phyloP scores from a whole-genome alignment of 1,140 invertebrate genomes.

The Periplaneta americana region DNA sequence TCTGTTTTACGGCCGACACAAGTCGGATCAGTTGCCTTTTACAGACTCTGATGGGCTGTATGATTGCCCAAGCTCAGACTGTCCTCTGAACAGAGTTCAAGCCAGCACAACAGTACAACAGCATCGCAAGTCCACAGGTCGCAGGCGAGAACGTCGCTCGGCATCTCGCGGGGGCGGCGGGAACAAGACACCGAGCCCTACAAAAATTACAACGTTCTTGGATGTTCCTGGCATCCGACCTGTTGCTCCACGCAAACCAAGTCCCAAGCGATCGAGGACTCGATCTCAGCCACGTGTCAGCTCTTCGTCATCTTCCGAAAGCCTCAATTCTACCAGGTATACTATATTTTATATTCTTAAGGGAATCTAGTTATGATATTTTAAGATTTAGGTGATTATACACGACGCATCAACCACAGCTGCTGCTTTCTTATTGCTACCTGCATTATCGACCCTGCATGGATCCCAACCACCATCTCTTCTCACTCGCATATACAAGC shows the following conservation, averaged over 20 bases:
- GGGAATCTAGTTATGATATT: too few species aligned
- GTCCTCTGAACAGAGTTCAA: constrained; percentile 25
- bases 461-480: too few species aligned
- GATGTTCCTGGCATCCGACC: constrained; percentile 27
- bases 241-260: constrained; percentile 23
- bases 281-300: constrained; percentile 20
- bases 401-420: too few species aligned
- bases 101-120: neutral
- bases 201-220: constrained; percentile 17
- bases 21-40: constrained; percentile 52
- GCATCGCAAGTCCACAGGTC: constrained; percentile 20
- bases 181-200: constrained; percentile 19
- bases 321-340: constrained; percentile 27
- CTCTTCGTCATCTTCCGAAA: constrained; percentile 32
- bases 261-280: constrained; percentile 26
- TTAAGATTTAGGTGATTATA: too few species aligned
- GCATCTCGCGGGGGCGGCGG: constrained; percentile 3
- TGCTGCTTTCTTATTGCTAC: too few species aligned
- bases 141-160: constrained; percentile 23
- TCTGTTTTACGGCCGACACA: constrained; percentile 56
- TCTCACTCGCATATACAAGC: too few species aligned
- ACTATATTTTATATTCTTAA: too few species aligned
- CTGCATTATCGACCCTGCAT: too few species aligned
- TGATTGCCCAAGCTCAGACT: constrained; percentile 69
- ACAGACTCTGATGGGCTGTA: constrained; percentile 72